These are phyloP conservation scores for Dynastes tityus DNA, from an alignment of 2,888 invertebrate species.

Conservation along the genomic window DNA sequence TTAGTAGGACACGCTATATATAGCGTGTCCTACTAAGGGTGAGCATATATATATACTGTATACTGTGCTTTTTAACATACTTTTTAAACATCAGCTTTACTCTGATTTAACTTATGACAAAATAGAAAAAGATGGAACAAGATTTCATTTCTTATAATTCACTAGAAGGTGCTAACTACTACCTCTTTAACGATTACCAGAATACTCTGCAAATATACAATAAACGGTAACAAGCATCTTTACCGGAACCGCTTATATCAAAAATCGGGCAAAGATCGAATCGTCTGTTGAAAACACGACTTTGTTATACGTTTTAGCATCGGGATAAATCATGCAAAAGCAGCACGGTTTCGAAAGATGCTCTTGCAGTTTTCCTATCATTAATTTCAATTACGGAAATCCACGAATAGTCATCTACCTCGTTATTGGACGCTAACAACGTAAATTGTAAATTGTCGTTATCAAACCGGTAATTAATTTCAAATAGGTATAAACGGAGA, in stretches of 20 bases:
- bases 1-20: no score
- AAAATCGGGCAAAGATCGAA: background rate
- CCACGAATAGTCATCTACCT: background rate
- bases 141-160: no score
- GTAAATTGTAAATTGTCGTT: slow-evolving; percentile 21
- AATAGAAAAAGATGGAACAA: no score
- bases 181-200: no score
- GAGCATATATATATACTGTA: no score
- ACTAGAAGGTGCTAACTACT: no score
- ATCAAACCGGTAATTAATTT: slow-evolving; percentile 8
- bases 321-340: slow-evolving; percentile 2
- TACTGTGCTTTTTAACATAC: no score
- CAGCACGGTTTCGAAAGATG: slow-evolving; percentile 16
- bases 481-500: background rate
- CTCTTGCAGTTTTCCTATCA: background rate
- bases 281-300: background rate
- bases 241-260: background rate
- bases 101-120: no score
- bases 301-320: slow-evolving; percentile 5
- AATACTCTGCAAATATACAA: no score
- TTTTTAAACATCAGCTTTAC: no score
- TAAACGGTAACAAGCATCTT: background rate
- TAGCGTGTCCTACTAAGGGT: no score
- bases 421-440: slow-evolving; percentile 6
- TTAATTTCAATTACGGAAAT: slow-evolving; percentile 23